Evolutionary conservation across 2,888 invertebrate genomes (phyloP).

Genomic region (Agapetus fuscipes): DNA sequence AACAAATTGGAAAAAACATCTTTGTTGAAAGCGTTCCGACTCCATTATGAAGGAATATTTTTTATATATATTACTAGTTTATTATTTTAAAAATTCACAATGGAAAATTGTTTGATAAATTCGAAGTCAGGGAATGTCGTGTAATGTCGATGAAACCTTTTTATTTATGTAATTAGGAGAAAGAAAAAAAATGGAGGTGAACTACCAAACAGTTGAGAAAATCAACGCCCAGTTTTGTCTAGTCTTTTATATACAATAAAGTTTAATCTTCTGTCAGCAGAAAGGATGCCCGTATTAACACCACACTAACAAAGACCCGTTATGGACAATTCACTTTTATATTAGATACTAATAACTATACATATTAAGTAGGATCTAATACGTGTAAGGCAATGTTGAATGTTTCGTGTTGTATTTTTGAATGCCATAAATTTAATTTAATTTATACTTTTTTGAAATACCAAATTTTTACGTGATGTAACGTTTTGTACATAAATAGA

Average conservation of each 20-base stretch:
- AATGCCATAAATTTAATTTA: conserved; percentile 12
- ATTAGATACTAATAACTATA: neutral
- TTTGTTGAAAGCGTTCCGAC: no score
- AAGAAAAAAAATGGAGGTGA: conserved; percentile 13
- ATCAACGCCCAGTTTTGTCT: conserved; percentile 21
- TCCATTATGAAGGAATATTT: no score
- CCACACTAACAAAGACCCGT: neutral
- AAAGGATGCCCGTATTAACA: neutral
- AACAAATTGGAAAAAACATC: no score
- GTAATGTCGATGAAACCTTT: no score
- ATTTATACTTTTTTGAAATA: conserved; percentile 2
- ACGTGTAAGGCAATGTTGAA: conserved; percentile 3
- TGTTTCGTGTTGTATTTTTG: conserved; percentile 9
- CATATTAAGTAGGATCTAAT: neutral
- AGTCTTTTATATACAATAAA: conserved; percentile 17
- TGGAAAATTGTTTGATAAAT: no score
- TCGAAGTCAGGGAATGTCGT: no score
- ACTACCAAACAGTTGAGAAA: conserved; percentile 19
- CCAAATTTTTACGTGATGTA: conserved; percentile 5
- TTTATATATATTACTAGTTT: no score
- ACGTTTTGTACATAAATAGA: conserved; percentile 1
- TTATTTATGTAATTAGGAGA: conserved; percentile 14
- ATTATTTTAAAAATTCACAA: no score
- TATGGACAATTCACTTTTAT: conserved; percentile 2
- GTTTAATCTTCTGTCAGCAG: conserved; percentile 11